Conservation (phyloP, 2,888 invertebrate genomes). For the Xanthia icteritia region DNA sequence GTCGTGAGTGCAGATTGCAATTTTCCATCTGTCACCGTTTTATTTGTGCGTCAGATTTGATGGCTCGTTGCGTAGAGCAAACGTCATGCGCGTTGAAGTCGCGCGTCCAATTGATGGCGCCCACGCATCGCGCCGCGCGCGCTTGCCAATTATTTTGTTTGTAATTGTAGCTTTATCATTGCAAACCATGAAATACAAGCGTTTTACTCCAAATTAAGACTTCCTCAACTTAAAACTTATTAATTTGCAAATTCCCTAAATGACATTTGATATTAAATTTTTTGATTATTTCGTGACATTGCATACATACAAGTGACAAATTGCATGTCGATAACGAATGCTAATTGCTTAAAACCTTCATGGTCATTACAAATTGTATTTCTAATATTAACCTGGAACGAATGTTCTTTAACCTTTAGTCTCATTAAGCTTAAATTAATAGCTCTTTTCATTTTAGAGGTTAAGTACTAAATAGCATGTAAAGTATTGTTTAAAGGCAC, state of each 20-base stretch:
- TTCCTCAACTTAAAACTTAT: constrained; percentile 9
- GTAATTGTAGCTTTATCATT: constrained; percentile 41
- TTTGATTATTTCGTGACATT: constrained; percentile 33
- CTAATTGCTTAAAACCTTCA: constrained; percentile 50
- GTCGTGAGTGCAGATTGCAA: constrained; percentile 69
- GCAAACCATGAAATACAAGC: neutral
- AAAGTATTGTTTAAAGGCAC: constrained; percentile 31
- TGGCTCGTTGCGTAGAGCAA: constrained; percentile 74
- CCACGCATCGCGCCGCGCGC: constrained; percentile 65
- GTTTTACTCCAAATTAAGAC: constrained; percentile 3
- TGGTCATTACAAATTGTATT: constrained; percentile 55
- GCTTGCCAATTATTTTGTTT: constrained; percentile 54
- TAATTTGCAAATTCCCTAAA: neutral
- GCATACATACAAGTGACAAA: constrained; percentile 33
- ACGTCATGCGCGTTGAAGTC: constrained; percentile 61
- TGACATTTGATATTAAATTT: neutral
- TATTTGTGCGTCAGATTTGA: constrained; percentile 78
- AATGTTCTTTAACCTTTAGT: constrained; percentile 46
- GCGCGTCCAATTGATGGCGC: constrained; percentile 67
- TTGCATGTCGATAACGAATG: constrained; percentile 50
- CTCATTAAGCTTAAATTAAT: constrained; percentile 34
- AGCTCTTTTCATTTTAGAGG: constrained; percentile 33
- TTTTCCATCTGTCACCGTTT: constrained; percentile 73
- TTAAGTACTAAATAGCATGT: constrained; percentile 38
- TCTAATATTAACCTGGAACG: constrained; percentile 45